Conservation (phyloP, 2,888 invertebrate genomes). For the Griposia aprilina region DNA sequence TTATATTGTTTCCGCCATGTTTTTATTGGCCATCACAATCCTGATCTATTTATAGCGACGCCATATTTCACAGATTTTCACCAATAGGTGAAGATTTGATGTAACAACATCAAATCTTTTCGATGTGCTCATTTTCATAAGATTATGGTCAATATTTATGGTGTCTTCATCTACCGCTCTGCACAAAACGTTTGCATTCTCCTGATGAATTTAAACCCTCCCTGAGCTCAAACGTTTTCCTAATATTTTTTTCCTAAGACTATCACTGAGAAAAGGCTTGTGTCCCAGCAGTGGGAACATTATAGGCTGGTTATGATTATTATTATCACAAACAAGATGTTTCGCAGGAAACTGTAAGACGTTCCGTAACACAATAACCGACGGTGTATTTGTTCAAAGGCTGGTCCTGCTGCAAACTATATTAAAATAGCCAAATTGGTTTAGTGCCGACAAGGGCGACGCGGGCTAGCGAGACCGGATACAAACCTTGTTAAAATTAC, state of each 20-base stretch:
- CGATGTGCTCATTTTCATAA: neutral
- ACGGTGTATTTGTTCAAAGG: slow-evolving; percentile 54
- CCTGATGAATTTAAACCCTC: neutral
- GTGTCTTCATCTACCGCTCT: neutral
- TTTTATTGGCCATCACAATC: too few relatives aligned
- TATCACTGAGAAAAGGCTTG: too few relatives aligned
- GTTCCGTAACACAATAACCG: slow-evolving; percentile 30
- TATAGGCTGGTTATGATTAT: too few relatives aligned
- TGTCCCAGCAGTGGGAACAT: too few relatives aligned
- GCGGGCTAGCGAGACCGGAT: slow-evolving; percentile 21
- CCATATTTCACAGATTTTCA: neutral
- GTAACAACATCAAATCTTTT: too few relatives aligned
- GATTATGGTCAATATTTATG: too few relatives aligned
- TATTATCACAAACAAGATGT: slow-evolving; percentile 12
- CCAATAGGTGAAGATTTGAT: too few relatives aligned
- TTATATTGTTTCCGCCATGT: neutral
- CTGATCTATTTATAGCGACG: neutral
- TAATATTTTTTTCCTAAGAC: neutral
- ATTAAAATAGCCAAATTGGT: slow-evolving; percentile 67
- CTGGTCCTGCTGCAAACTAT: slow-evolving; percentile 50
- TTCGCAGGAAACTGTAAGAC: slow-evolving; percentile 14
- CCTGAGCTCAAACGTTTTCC: neutral
- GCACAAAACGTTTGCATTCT: neutral
- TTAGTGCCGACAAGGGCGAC: slow-evolving; percentile 54
- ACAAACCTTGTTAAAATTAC: slow-evolving; percentile 60